Percentiles rank a stretch among this genome's conserved stretches.
phyloP scores from a whole-genome alignment of 2,797 vertebrate genomes.

The Alca torda region DNA sequence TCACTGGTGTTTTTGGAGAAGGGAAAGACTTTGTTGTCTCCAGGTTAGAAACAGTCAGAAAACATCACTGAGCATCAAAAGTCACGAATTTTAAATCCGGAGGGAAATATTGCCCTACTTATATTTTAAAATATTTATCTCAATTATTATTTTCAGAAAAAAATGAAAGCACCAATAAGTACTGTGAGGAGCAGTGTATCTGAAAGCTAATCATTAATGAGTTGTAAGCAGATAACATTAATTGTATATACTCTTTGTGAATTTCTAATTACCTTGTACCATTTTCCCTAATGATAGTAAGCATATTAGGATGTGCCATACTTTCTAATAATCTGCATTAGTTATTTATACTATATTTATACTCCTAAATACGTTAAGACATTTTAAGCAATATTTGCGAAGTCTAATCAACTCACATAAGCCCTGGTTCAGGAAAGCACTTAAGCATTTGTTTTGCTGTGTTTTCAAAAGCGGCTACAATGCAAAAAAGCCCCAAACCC shows the following conservation, averaged over 20 bases:
- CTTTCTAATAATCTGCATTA: background rate
- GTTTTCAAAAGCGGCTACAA: background rate
- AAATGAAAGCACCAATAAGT: background rate
- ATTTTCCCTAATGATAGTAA: background rate
- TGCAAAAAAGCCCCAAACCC: rapidly evolving
- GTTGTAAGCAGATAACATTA: background rate
- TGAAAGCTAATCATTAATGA: background rate
- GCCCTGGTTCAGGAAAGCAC: background rate
- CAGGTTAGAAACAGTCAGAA: background rate
- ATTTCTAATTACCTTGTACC: background rate
- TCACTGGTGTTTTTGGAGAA: background rate
- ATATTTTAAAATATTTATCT: background rate
- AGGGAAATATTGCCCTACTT: background rate
- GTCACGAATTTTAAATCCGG: background rate
- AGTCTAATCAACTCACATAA: background rate
- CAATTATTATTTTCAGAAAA: background rate
- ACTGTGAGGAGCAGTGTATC: background rate
- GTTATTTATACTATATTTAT: background rate
- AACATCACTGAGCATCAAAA: background rate
- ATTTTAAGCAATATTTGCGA: background rate
- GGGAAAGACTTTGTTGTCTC: background rate
- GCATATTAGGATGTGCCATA: background rate
- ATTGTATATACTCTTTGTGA: background rate
- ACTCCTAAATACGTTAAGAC: background rate
- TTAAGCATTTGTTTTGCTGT: background rate